These are phyloP conservation scores for Chromoteleia sp. DNA, from an alignment of 2,888 invertebrate species.

Conservation along the genomic window DNA sequence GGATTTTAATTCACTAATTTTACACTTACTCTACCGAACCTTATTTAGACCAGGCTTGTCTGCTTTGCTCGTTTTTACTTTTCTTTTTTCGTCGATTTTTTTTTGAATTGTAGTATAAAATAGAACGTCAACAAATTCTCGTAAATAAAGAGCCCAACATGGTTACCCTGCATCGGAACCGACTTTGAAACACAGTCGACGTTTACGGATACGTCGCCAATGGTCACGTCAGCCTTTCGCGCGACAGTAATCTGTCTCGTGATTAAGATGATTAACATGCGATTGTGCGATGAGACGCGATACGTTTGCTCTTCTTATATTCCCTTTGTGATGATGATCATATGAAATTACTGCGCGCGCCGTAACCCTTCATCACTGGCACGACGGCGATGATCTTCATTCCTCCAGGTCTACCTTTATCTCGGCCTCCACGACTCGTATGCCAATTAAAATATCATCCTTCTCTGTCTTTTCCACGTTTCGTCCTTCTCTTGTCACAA, in stretches of 20 bases:
- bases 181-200: conserved; percentile 9
- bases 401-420: conserved; percentile 61
- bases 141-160: conserved; percentile 23
- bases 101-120: no score
- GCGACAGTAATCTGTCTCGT: conserved; percentile 62
- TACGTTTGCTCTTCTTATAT: conserved; percentile 56
- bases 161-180: conserved; percentile 1
- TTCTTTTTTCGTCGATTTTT: no score
- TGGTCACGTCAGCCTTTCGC: conserved; percentile 45
- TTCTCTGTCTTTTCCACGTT: conserved; percentile 33
- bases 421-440: conserved; percentile 61
- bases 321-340: conserved; percentile 60
- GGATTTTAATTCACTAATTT: no score
- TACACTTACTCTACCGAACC: no score
- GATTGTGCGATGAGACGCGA: conserved; percentile 67
- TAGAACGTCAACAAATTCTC: no score
- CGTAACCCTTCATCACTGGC: conserved; percentile 71
- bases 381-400: conserved; percentile 64
- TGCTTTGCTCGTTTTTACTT: no score
- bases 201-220: conserved; percentile 31
- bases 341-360: conserved; percentile 67
- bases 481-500: conserved; percentile 49
- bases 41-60: no score
- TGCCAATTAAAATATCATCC: conserved; percentile 67
- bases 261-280: conserved; percentile 68